phyloP scores from a whole-genome alignment of 1,140 invertebrate species.

The Campoletis sonorensis region DNA sequence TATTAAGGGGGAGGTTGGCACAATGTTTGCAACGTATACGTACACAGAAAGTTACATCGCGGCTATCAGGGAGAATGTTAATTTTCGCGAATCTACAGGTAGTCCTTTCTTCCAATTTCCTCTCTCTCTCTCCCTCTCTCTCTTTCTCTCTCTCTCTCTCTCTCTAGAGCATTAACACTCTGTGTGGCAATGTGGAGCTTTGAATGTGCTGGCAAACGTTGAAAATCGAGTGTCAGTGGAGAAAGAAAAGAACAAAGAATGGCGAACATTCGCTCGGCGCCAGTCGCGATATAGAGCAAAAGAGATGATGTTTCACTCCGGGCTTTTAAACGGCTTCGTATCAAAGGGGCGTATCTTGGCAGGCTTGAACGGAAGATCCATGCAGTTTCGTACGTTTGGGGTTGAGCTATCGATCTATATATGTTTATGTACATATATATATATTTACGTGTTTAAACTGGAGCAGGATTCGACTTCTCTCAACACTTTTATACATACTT shows the following conservation, averaged over 20 bases:
- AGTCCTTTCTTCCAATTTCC: constrained; percentile 20
- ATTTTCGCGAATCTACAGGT: constrained; percentile 41
- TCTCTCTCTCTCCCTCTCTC: no score
- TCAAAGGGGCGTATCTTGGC: not conserved
- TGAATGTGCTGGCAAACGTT: not conserved
- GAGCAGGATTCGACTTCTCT: constrained; percentile 12
- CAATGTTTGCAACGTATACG: not conserved
- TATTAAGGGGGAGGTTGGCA: not conserved
- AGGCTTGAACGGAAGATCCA: no score
- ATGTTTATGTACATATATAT: not conserved
- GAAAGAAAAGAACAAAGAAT: constrained; percentile 8
- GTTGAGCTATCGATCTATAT: not conserved
- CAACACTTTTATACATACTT: constrained; percentile 19
- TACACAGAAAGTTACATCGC: not conserved
- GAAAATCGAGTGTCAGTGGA: constrained; percentile 23
- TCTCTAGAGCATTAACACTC: not conserved
- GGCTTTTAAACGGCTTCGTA: not conserved
- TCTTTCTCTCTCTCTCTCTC: no score
- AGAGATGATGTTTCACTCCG: not conserved
- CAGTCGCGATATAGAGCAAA: constrained; percentile 4
- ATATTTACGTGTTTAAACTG: not conserved
- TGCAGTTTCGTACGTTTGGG: not conserved
- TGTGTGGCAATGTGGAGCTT: not conserved
- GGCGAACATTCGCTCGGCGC: not conserved
- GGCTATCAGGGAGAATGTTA: constrained; percentile 29